A percentile compares a stretch with the other conserved stretches of the same genome.
Conservation (phyloP, 2,888 invertebrate genomes). For the Xylota segnis region DNA sequence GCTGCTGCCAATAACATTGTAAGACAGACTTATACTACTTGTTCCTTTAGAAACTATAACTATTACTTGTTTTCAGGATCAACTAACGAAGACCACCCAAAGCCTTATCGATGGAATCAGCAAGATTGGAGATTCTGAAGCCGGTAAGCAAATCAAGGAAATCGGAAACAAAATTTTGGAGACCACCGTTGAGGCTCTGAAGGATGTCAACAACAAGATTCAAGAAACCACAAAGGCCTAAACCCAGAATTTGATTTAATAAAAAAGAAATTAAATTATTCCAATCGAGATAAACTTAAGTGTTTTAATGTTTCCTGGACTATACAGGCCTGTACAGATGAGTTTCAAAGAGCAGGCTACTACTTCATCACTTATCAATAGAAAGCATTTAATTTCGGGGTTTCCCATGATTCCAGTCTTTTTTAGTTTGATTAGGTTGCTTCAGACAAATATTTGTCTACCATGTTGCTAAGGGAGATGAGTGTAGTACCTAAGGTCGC, state of each 20-base stretch:
- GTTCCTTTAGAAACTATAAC: neutral
- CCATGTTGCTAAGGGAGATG: too few relatives aligned
- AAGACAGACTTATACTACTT: conserved; percentile 13
- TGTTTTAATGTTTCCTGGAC: neutral
- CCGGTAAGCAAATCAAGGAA: conserved; percentile 60
- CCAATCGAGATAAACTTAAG: neutral
- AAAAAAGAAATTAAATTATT: conserved; percentile 38
- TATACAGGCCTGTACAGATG: too few relatives aligned
- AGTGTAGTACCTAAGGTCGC: too few relatives aligned
- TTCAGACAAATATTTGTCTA: too few relatives aligned
- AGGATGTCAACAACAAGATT: conserved; percentile 67
- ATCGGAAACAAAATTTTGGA: conserved; percentile 63
- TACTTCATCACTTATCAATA: too few relatives aligned
- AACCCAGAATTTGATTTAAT: conserved; percentile 40
- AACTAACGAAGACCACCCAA: conserved; percentile 60
- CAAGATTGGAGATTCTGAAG: conserved; percentile 59
- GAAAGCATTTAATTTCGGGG: too few relatives aligned
- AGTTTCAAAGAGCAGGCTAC: too few relatives aligned
- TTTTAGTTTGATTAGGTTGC: too few relatives aligned
- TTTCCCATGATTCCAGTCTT: too few relatives aligned
- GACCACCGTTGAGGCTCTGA: conserved; percentile 57
- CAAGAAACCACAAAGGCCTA: conserved; percentile 49
- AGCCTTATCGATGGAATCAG: conserved; percentile 51
- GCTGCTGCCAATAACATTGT: conserved; percentile 56
- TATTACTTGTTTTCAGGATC: conserved; percentile 40